Evolutionary conservation across 2,113 vertebrate genomes (phyloP).

Genomic region (Gambusia affinis): DNA sequence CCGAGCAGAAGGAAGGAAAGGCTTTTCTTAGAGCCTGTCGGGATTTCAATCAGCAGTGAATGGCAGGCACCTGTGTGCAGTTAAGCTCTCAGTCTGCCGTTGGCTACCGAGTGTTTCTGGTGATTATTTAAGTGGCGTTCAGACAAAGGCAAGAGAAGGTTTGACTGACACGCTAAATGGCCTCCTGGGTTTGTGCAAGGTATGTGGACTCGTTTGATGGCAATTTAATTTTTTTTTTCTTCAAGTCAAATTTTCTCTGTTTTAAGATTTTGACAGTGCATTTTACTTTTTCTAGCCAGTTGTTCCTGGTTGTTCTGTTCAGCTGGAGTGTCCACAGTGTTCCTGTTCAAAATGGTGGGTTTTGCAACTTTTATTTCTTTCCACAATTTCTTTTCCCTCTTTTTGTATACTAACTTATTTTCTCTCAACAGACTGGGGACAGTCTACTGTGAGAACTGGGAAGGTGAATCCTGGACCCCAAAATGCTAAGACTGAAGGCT

Average conservation of each 20-base stretch:
- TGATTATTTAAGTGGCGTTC: slow-evolving; percentile 28
- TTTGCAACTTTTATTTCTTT: background rate
- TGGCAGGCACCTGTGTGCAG: slow-evolving; percentile 28
- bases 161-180: slow-evolving; percentile 48
- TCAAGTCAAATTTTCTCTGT: background rate
- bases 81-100: slow-evolving; percentile 29
- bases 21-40: background rate
- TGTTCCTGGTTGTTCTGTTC: slow-evolving; percentile 42
- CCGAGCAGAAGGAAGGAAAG: background rate
- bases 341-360: slow-evolving; percentile 33
- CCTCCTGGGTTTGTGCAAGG: slow-evolving; percentile 20
- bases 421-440: background rate
- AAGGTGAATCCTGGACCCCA: background rate
- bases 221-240: background rate
- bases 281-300: slow-evolving; percentile 29
- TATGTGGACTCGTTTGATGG: background rate
- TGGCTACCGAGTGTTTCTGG: slow-evolving; percentile 14
- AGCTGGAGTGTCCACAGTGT: slow-evolving; percentile 24
- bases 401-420: background rate
- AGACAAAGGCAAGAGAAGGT: background rate
- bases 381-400: no score
- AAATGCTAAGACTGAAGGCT: background rate
- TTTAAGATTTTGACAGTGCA: background rate
- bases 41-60: slow-evolving; percentile 27
- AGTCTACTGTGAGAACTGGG: background rate